Base-by-base conservation (phyloP, 2,888 invertebrate species). In the Lasiommata megera region DNA sequence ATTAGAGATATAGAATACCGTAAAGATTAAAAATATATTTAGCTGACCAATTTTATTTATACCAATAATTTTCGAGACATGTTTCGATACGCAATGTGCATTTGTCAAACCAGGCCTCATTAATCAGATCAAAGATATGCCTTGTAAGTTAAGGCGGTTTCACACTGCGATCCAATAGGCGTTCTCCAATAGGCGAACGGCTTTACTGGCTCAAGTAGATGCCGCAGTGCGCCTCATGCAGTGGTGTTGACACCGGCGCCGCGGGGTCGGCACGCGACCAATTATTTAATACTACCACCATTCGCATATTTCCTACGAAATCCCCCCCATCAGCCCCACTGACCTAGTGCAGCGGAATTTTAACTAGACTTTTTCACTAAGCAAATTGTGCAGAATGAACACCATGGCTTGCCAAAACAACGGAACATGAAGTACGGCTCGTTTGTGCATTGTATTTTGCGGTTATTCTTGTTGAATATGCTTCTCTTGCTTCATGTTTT, bases 151-250 rank as follows among this genome's bases (percentile, higher is more conserved):
- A 40, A 40, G 8, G 16, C 14, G 16, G 23, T 23, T 23, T 23
- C 3, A 23, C n/a, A n/a, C n/a, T n/a, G n/a, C n/a, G n/a, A n/a
- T n/a, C n/a, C n/a, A n/a, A n/a, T n/a, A 23, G 3, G 5, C 23
- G 23, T 34, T 29, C 6, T 29, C 6, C 41, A 34, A 31, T 41
- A 18, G 29, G 34, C 12, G 52, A 31, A 43, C 18, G 11, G 31
- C 41, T 31, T 52, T 40, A 41, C 52, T 28, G 8, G 52, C 41
- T 65, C 64, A 65, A 62, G 62, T 62, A 66, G 66, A 31, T 84
- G 79, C 81, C 86, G 88, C 88, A 86, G 76, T 88, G 88, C 88
- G 86, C 78, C 79, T 73, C 73, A 73, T 74, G 82, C 80, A 75
- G 75, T 77, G 77, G 73, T 79, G 83, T 78, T 82, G 86, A 84